Percentiles rank a stretch among this genome's conserved stretches.
Conservation (phyloP, 2,113 vertebrate species). For the Bubo blakistoni region DNA sequence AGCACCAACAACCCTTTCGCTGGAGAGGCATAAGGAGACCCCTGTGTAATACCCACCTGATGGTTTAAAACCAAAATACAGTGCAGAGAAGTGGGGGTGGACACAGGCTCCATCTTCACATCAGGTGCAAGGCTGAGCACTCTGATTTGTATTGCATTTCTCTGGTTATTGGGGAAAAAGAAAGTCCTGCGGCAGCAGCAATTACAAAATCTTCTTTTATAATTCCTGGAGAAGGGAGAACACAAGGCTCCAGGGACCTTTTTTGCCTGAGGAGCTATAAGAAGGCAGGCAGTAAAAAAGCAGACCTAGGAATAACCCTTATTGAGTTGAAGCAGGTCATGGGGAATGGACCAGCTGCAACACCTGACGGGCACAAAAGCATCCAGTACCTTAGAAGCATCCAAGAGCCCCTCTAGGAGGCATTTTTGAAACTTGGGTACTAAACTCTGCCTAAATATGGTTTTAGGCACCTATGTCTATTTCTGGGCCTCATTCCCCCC, state of each 20-base stretch:
- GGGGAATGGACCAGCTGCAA: neutral
- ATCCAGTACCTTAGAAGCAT: neutral
- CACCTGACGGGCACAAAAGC: neutral
- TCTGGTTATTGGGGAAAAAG: neutral
- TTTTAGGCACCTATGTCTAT: neutral
- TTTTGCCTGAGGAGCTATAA: neutral
- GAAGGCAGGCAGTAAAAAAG: slow-evolving; percentile 25
- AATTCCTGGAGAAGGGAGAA: neutral
- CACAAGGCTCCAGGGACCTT: slow-evolving; percentile 2
- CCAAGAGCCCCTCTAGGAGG: neutral
- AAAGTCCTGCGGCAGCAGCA: neutral
- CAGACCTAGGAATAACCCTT: slow-evolving; percentile 19
- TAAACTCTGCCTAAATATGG: neutral
- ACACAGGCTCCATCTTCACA: neutral
- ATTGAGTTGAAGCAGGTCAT: slow-evolving; percentile 14
- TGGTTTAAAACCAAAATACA: neutral
- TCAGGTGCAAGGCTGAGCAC: neutral
- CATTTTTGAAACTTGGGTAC: neutral
- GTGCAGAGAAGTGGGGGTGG: neutral
- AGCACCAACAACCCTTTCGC: neutral
- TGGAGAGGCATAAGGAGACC: neutral
- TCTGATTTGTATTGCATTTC: neutral
- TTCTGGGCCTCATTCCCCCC: neutral
- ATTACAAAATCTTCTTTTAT: slow-evolving; percentile 3
- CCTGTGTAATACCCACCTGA: neutral